Conservation (phyloP, 1,140 invertebrate genomes). For the Microplitis demolitor region DNA sequence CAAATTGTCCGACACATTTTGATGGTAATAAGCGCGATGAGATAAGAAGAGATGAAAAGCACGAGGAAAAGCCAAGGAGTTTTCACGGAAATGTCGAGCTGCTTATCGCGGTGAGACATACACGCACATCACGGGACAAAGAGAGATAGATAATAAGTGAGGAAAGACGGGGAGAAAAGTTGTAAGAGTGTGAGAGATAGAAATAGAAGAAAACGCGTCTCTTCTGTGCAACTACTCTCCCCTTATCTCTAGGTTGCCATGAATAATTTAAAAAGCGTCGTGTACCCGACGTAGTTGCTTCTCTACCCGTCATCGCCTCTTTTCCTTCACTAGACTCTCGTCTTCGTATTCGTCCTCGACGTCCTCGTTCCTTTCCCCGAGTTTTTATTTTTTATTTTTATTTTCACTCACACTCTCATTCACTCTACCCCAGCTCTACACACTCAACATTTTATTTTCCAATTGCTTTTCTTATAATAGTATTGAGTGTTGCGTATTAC, state of each 20-base stretch:
- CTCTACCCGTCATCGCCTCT: conserved; percentile 9
- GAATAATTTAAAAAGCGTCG: conserved; percentile 28
- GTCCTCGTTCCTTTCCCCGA: neutral
- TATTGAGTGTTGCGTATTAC: neutral
- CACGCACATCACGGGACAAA: conserved; percentile 16
- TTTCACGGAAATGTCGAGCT: neutral
- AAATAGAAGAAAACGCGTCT: neutral
- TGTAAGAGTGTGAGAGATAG: neutral
- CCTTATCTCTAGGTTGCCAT: conserved; percentile 17
- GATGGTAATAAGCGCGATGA: neutral
- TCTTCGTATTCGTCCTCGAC: too few relatives aligned
- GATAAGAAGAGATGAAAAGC: neutral
- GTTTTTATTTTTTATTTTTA: neutral
- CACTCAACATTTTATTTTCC: conserved; percentile 4
- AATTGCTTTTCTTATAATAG: neutral
- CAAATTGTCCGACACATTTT: neutral
- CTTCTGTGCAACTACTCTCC: too few relatives aligned
- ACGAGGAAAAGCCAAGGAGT: neutral
- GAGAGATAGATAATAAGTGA: neutral
- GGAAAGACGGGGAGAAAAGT: neutral
- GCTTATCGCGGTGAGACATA: conserved; percentile 15
- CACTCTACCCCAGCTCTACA: neutral
- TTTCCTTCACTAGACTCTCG: neutral
- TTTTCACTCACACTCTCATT: neutral
- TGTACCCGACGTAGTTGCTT: conserved; percentile 2